Percentiles rank a stretch among this genome's conserved stretches.
These are phyloP conservation scores for Himantopus leucocephalus DNA, from an alignment of 2,113 vertebrate species.

Conservation along the genomic window DNA sequence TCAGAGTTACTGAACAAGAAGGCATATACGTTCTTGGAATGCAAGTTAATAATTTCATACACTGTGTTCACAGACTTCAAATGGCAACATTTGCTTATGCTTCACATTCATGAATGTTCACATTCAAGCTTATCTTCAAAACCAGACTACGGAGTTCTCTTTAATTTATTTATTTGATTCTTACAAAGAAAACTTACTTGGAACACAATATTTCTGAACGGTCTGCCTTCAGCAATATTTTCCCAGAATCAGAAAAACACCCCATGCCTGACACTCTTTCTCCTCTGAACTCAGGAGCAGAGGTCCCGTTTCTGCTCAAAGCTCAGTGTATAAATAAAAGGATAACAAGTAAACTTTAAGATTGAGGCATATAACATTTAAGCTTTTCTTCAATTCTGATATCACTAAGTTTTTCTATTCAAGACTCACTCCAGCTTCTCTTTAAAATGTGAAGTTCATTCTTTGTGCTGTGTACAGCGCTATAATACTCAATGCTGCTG, in stretches of 20 bases:
- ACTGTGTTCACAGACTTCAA: not conserved
- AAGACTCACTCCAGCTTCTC: not conserved
- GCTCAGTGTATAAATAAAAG: not conserved
- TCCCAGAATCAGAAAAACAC: not conserved
- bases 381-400: not conserved
- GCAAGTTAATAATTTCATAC: not conserved
- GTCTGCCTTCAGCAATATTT: not conserved
- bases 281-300: not conserved
- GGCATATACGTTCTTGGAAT: not conserved
- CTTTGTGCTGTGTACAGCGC: not conserved
- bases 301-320: not conserved
- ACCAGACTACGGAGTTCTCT: not conserved
- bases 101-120: not conserved
- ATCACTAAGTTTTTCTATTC: not conserved
- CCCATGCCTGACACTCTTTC: accelerated
- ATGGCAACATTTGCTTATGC: not conserved
- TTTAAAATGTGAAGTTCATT: not conserved
- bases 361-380: not conserved
- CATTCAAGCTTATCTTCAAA: conserved; percentile 13
- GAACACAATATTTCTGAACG: not conserved
- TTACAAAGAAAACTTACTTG: not conserved
- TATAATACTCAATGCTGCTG: not conserved
- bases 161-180: not conserved
- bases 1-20: not conserved
- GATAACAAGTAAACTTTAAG: not conserved